Base-by-base conservation (phyloP, 2,797 vertebrate genomes). In the Pteropus rufus region DNA sequence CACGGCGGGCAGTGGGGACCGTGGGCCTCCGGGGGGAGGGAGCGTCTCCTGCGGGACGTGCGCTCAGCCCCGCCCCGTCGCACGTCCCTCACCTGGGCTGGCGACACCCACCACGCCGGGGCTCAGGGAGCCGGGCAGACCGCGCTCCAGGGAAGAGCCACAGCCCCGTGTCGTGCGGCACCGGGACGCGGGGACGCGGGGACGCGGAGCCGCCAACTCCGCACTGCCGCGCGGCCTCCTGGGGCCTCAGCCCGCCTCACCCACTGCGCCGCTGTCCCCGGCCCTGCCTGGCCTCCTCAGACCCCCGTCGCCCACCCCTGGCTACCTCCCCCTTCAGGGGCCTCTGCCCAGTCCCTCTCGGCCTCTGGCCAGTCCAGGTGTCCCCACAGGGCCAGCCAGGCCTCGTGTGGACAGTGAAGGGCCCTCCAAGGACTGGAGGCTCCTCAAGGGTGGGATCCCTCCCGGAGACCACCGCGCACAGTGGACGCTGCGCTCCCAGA, bases 71-170 rank as follows among this genome's bases (percentile, higher is more conserved):
- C 39, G 7, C 12, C 8, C 2, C 26, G n/a, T 8, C 29, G 4
- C 56, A 34, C 2, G 0, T 18, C 56, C 24, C 10, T 29, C 72
- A 5, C 3, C 19, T 4, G 3, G 23, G 31, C 0, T 9, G 39
- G 21, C 14, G 21, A 19, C 5, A 6, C 26, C 9, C 41, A 11
- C 54, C 15, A 34, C 3, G 23, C 1, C 2, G 56, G 5, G 21
- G 56, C 16, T 2, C 21, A 9, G 3, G 58, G 21, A 19, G 44
- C 56, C 12, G 5, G n/a, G n/a, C 7, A 4, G 85, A 10, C 16
- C 0, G 2, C 11, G 5, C 70, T 23, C 16, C 0, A 0, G 31
- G 31, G 16, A 46, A 7, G 24, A 34, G 52, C 52, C 52, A 0
- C 5, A 2, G 69, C 52, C 1, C 36, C 12, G 0, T 41, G 41